These are phyloP conservation scores for Phthorimaea operculella DNA, from an alignment of 1,140 invertebrate genomes.

Conservation along the genomic window DNA sequence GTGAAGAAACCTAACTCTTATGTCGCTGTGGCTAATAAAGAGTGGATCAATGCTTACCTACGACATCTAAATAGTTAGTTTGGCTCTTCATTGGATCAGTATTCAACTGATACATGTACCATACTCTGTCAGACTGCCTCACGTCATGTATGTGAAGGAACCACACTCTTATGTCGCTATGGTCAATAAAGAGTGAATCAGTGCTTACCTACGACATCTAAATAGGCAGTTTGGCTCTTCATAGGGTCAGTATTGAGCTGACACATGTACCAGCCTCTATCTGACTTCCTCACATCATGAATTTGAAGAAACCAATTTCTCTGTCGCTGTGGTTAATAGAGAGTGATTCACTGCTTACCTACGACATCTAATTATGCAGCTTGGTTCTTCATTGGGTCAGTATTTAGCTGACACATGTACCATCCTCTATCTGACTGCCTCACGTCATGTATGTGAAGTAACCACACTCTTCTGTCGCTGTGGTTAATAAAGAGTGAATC, in stretches of 20 bases:
- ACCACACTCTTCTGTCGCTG: no score
- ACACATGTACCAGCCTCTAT: constrained; percentile 89
- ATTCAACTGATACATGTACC: constrained; percentile 93
- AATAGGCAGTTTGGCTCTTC: constrained; percentile 88
- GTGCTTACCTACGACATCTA: constrained; percentile 86
- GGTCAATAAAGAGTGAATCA: no score
- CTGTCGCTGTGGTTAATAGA: no score
- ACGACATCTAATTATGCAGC: no score
- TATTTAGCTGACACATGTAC: no score
- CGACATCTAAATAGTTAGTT: constrained; percentile 87
- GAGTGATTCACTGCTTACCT: no score
- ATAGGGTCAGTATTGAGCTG: constrained; percentile 93
- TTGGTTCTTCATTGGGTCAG: no score
- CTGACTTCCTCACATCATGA: constrained; percentile 79
- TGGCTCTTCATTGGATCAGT: constrained; percentile 93
- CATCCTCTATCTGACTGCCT: no score
- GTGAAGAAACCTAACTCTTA: no score
- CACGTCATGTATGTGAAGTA: no score
- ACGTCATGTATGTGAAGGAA: constrained; percentile 86
- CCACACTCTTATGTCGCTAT: constrained; percentile 86
- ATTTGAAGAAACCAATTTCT: constrained; percentile 87
- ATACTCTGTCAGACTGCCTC: constrained; percentile 79
- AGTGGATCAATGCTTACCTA: constrained; percentile 76
- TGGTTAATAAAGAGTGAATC: no score
- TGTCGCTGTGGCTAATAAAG: no score